Conservation (phyloP, 2,113 vertebrate genomes). For the Pipa parva region DNA sequence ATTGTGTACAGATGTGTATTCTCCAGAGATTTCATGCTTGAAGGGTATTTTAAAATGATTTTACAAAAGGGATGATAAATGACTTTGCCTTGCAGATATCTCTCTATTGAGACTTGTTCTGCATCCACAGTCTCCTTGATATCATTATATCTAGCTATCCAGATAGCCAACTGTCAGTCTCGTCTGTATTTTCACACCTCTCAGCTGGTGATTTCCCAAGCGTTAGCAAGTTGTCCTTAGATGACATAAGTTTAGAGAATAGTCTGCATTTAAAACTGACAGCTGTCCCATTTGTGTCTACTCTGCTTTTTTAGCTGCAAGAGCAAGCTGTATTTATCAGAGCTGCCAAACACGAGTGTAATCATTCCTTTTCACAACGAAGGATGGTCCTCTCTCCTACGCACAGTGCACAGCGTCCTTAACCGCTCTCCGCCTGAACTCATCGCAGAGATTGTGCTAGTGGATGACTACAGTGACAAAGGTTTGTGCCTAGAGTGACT, state of each 20-base stretch:
- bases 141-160: conserved; percentile 7
- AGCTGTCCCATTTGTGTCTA: conserved; percentile 38
- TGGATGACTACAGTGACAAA: conserved; percentile 97
- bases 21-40: conserved; percentile 1
- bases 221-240: conserved; percentile 12
- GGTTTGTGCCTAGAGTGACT: no score
- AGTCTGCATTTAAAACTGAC: conserved; percentile 28
- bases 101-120: conserved; percentile 4
- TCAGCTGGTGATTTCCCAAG: conserved; percentile 24
- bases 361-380: conserved; percentile 97
- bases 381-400: conserved; percentile 93
- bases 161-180: conserved; percentile 12
- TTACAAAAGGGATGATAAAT: conserved; percentile 18
- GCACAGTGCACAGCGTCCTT: conserved; percentile 91
- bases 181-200: conserved; percentile 21
- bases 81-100: conserved; percentile 1
- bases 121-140: conserved; percentile 1
- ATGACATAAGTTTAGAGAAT: conserved; percentile 23
- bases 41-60: neutral
- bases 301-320: conserved; percentile 73
- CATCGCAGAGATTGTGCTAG: conserved; percentile 90
- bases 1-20: conserved; percentile 1
- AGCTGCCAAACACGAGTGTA: conserved; percentile 87
- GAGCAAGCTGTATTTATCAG: conserved; percentile 83
- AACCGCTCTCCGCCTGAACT: conserved; percentile 86